A percentile compares a stretch with the other conserved stretches of the same genome.
Conservation (phyloP, 2,113 vertebrate species). For the Scatophagus argus region DNA sequence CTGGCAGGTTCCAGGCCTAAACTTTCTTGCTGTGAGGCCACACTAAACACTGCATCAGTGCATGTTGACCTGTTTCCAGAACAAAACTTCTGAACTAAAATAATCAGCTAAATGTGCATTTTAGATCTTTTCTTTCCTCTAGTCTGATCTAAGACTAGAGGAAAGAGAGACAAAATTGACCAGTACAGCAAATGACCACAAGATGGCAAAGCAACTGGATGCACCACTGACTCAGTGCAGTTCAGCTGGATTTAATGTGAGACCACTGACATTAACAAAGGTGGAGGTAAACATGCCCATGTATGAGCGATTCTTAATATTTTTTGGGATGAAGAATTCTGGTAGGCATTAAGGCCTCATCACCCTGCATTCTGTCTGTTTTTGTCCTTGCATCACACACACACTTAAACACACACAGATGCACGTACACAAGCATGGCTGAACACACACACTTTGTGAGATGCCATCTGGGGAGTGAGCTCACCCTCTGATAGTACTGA, state of each 20-base stretch:
- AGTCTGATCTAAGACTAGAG: too few species aligned
- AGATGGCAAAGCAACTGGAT: neutral
- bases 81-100: too few species aligned
- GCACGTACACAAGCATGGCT: neutral
- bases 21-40: too few species aligned
- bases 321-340: neutral
- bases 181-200: constrained; percentile 4
- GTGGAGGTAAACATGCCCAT: neutral
- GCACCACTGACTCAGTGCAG: neutral
- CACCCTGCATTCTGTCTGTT: neutral
- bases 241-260: constrained; percentile 1
- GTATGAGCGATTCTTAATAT: neutral
- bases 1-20: too few species aligned
- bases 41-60: too few species aligned
- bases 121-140: too few species aligned
- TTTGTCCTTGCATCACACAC: neutral
- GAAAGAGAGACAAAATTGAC: too few species aligned
- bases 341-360: neutral
- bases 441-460: neutral
- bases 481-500: constrained; percentile 23
- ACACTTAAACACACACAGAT: neutral
- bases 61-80: too few species aligned
- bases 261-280: neutral
- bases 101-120: too few species aligned
- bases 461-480: constrained; percentile 27